Conservation (phyloP, 2,113 vertebrate species). For the Sialia sialis region DNA sequence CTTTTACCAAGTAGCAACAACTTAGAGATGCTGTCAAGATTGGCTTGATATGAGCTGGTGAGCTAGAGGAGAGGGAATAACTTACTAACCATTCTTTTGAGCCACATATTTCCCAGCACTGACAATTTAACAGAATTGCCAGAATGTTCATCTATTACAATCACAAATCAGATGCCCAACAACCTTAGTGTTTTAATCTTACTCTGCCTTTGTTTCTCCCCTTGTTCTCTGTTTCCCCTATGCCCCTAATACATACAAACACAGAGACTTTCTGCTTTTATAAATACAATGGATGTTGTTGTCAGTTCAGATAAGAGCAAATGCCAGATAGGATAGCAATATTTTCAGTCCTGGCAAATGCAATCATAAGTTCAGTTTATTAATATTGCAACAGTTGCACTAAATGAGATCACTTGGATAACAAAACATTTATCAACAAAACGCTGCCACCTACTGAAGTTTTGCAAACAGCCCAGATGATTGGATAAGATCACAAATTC, state of each 20-base stretch:
- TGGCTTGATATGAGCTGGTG: not conserved
- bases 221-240: not conserved
- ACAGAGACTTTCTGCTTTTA: slow-evolving; percentile 3
- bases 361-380: slow-evolving; percentile 81
- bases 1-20: not conserved
- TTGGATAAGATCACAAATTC: slow-evolving; percentile 80
- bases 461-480: slow-evolving; percentile 80
- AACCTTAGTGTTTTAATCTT: not conserved
- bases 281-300: slow-evolving; percentile 69
- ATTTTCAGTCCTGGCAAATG: slow-evolving; percentile 74
- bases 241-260: slow-evolving; percentile 1
- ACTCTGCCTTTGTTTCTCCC: not conserved
- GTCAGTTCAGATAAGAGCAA: slow-evolving; percentile 78
- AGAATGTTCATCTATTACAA: not conserved
- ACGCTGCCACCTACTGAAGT: slow-evolving; percentile 86
- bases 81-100: not conserved
- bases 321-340: slow-evolving; percentile 71
- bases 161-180: slow-evolving; percentile 2
- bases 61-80: not conserved
- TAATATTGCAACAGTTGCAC: slow-evolving; percentile 82
- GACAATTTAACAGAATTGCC: not conserved
- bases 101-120: not conserved
- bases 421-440: slow-evolving; percentile 84
- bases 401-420: slow-evolving; percentile 82
- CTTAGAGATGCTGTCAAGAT: not conserved